Base-by-base conservation (phyloP, 1,140 invertebrate species). In the Neodiprion pinetum region DNA sequence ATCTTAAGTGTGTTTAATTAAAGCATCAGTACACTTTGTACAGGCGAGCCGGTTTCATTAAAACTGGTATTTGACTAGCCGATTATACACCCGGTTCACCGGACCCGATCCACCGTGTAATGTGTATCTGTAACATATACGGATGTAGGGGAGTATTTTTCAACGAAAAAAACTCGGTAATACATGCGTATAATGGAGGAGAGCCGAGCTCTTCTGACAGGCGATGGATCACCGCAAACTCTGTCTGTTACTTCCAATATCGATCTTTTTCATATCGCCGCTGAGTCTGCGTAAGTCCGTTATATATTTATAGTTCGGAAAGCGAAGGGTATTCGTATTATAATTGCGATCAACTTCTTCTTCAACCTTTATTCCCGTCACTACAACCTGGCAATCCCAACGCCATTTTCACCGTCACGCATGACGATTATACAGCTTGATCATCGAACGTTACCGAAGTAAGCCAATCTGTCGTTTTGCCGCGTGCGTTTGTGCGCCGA, bases 221-320 rank as follows among this genome's bases (percentile, higher is more conserved):
- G 28, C 28, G 28, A 40, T 40, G 28, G 28, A 40, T 40, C 28
- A 40, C 28, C 5, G 28, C 28, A 3, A 40, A 1, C 28, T 40
- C 28, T 40, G 28, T 40, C 28, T 21, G 17, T 40, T 40, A 40
- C 28, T 40, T 40, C 1, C 28, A 40, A 40, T 40, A 40, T 40
- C 28, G 2, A 40, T 40, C 28, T 40, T 40, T 74, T 74, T 68
- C 48, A 61, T 47, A 48, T 53, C 53, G 28, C 66, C 17, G 71
- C 47, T 65, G 10, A 11, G 48, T 48, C 53, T 40, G 17, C 48
- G 50, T 72, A 65, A 72, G 40, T 72, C 53, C 40, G 50, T 40
- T 40, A 21, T 21, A 21, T 21, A 21, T 21, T 21, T 21, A 40
- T 40, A 40, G 28, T 40, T 4, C 28, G 28, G 0, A 40, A 40